Conservation (phyloP, 2,797 vertebrate species). For the Ataeniobius toweri region DNA sequence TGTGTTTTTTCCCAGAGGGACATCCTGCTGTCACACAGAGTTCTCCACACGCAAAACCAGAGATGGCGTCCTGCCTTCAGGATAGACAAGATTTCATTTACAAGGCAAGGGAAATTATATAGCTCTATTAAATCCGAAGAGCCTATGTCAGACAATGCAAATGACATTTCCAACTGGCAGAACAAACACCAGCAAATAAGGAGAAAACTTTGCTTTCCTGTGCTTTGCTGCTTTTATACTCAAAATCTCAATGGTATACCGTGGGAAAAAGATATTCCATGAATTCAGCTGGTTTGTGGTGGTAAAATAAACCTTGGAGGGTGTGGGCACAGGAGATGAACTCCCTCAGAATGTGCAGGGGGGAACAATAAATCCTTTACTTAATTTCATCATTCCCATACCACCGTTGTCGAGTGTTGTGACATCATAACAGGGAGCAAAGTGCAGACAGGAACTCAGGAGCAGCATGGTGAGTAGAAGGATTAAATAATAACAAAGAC, state of each 20-base stretch:
- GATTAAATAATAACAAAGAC: too few relatives aligned
- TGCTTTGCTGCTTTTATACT: constrained; percentile 3
- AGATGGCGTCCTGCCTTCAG: constrained; percentile 38
- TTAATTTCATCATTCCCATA: constrained; percentile 31
- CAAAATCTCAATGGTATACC: constrained; percentile 17
- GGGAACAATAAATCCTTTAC: constrained; percentile 36
- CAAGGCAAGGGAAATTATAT: constrained; percentile 48
- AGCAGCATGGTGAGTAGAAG: too few relatives aligned
- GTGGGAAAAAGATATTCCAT: constrained; percentile 26
- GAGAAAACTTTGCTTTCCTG: constrained; percentile 2
- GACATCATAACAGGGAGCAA: too few relatives aligned
- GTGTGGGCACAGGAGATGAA: constrained; percentile 28
- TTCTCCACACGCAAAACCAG: constrained; percentile 49
- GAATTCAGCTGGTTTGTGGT: constrained; percentile 34
- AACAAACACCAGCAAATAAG: constrained; percentile 50
- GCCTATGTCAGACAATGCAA: constrained; percentile 26
- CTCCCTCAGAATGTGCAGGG: constrained; percentile 26
- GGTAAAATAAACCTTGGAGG: constrained; percentile 33
- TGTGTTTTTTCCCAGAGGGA: constrained; percentile 46
- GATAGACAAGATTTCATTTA: constrained; percentile 49
- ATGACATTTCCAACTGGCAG: constrained; percentile 22
- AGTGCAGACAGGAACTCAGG: too few relatives aligned
- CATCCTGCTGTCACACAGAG: constrained; percentile 40
- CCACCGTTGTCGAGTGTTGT: background rate
- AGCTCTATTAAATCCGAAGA: constrained; percentile 46